These are phyloP conservation scores for Actenoides lindsayi DNA, from an alignment of 2,113 vertebrate genomes.

Conservation along the genomic window DNA sequence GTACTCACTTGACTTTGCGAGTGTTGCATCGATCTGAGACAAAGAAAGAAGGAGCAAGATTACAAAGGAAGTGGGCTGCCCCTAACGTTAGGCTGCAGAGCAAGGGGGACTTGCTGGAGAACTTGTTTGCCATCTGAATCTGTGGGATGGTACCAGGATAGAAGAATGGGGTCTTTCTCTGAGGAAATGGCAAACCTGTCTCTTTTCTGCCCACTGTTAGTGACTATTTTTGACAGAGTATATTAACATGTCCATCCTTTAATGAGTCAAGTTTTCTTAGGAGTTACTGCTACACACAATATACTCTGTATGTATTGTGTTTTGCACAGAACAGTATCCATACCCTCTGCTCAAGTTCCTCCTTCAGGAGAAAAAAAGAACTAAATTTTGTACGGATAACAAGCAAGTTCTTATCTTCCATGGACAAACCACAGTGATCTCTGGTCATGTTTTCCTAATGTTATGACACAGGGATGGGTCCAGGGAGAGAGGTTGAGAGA, in stretches of 20 bases:
- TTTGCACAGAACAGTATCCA: neutral
- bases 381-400: neutral
- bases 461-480: neutral
- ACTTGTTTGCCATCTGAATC: neutral
- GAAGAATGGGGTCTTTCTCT: neutral
- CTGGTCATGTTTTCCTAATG: neutral
- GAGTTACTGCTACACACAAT: neutral
- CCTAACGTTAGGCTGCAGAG: neutral
- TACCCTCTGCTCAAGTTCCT: neutral
- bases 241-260: neutral
- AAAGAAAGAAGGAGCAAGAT: neutral
- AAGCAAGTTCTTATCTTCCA: neutral
- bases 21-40: slow-evolving; percentile 55
- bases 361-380: neutral
- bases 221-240: neutral
- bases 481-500: neutral
- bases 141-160: neutral
- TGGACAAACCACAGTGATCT: neutral
- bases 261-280: neutral
- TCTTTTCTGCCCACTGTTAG: neutral
- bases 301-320: neutral
- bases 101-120: neutral
- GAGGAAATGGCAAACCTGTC: neutral
- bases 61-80: neutral
- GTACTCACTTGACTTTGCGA: slow-evolving; percentile 57